Evolutionary conservation across 1,140 invertebrate genomes (phyloP).

Genomic region (Venturia canescens): DNA sequence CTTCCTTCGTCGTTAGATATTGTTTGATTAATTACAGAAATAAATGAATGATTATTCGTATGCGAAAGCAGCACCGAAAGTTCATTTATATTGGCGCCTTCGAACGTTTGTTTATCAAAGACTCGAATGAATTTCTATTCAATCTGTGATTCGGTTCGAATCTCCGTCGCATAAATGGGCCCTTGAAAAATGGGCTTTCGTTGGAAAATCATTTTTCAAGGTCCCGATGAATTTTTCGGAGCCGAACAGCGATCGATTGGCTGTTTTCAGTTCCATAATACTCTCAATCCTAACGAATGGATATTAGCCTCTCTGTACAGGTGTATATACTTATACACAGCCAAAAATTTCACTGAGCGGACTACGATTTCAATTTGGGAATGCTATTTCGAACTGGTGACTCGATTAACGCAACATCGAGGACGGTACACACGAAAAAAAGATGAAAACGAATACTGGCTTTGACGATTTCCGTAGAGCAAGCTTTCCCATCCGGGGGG

Average conservation of each 20-base stretch:
- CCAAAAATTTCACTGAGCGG: constrained; percentile 17
- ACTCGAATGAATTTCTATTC: too few relatives aligned
- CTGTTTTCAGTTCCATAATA: background rate
- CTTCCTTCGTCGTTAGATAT: too few relatives aligned
- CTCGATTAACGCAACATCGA: constrained; percentile 42
- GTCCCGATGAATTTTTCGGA: too few relatives aligned
- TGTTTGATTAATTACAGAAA: too few relatives aligned
- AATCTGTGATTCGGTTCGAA: too few relatives aligned
- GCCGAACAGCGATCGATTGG: background rate
- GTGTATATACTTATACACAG: background rate
- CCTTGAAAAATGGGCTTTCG: too few relatives aligned
- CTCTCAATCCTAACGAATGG: background rate
- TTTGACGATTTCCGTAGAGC: constrained; percentile 18
- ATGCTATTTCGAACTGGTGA: constrained; percentile 45
- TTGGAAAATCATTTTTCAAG: too few relatives aligned
- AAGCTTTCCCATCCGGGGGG: background rate
- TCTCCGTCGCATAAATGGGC: too few relatives aligned
- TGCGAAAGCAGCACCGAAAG: too few relatives aligned
- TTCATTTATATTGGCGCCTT: too few relatives aligned
- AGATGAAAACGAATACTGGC: constrained; percentile 20
- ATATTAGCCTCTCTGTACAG: background rate
- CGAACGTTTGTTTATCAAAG: too few relatives aligned
- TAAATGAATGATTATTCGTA: too few relatives aligned
- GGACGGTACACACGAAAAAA: constrained; percentile 9
- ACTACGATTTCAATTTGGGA: constrained; percentile 41